A percentile compares a stretch with the other conserved stretches of the same genome.
These are phyloP conservation scores for Luehdorfia chinensis DNA, from an alignment of 1,140 invertebrate genomes.

Conservation along the genomic window DNA sequence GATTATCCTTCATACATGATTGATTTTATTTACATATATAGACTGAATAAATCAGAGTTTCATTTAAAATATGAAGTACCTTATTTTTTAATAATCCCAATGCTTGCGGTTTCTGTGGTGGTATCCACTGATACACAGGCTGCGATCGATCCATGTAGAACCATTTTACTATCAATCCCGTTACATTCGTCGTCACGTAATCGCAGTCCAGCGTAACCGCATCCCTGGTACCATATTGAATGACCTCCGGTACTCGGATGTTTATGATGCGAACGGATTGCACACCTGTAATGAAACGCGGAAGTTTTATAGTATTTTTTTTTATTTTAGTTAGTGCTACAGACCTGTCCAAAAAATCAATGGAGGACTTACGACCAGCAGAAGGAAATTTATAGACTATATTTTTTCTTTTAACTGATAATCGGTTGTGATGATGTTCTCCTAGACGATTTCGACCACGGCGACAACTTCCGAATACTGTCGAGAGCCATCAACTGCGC, in stretches of 20 bases:
- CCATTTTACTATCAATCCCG: conserved; percentile 87
- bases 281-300: conserved; percentile 47
- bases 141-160: conserved; percentile 81
- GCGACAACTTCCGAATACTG: too few relatives aligned
- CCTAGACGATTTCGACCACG: too few relatives aligned
- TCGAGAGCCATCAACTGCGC: too few relatives aligned
- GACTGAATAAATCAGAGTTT: too few relatives aligned
- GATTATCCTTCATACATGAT: too few relatives aligned
- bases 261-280: conserved; percentile 79
- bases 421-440: too few relatives aligned
- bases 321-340: not conserved
- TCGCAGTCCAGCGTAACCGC: conserved; percentile 85
- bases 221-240: conserved; percentile 80
- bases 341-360: not conserved
- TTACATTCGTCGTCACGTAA: conserved; percentile 79
- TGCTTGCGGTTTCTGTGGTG: conserved; percentile 79
- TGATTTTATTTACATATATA: too few relatives aligned
- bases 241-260: conserved; percentile 81
- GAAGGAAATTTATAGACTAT: too few relatives aligned
- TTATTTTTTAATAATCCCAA: conserved; percentile 80
- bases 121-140: conserved; percentile 89
- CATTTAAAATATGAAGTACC: too few relatives aligned
- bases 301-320: not conserved
- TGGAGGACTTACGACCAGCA: too few relatives aligned
- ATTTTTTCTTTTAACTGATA: too few relatives aligned